A percentile compares a stretch with the other conserved stretches of the same genome.
Conservation (phyloP, 1,140 invertebrate genomes). For the Drosophila sp. region DNA sequence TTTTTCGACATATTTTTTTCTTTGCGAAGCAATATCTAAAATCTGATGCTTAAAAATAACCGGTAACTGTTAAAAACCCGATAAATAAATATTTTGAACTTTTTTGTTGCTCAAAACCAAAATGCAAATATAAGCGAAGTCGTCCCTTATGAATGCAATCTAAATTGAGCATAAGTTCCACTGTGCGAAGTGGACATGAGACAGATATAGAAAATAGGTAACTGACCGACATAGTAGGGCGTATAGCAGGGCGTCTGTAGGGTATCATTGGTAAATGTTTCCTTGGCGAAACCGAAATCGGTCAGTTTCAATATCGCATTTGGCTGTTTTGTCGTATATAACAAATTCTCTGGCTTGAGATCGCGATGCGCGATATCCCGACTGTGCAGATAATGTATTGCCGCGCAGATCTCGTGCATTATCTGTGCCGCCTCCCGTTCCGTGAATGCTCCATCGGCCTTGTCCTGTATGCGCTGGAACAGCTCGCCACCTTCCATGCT, state of each 20-base stretch:
- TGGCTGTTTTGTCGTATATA: constrained; percentile 90
- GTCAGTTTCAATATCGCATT: constrained; percentile 96
- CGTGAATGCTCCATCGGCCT: constrained; percentile 96
- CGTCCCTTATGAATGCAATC: too few species aligned
- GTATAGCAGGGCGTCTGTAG: constrained; percentile 99
- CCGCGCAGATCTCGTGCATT: constrained; percentile 97
- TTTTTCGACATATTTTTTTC: too few species aligned
- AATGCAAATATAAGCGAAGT: too few species aligned
- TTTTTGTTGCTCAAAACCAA: too few species aligned
- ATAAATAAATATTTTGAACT: too few species aligned
- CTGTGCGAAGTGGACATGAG: background rate
- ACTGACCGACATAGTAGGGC: constrained; percentile 95
- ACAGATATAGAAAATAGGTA: background rate
- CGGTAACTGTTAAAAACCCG: too few species aligned
- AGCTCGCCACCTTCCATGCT: constrained; percentile 99
- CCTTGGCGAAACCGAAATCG: constrained; percentile 99
- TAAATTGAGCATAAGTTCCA: background rate
- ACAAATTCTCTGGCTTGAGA: constrained; percentile 96
- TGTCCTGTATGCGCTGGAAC: constrained; percentile 98
- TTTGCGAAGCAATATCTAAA: too few species aligned
- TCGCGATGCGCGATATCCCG: constrained; percentile 98
- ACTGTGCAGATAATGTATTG: constrained; percentile 97
- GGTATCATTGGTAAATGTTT: constrained; percentile 93
- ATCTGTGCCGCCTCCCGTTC: constrained; percentile 92
- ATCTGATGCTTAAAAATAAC: too few species aligned